A percentile compares a stretch with the other conserved stretches of the same genome.
Evolutionary conservation across 1,140 invertebrate genomes (phyloP).

Genomic region (Rhagoletis pomonella): DNA sequence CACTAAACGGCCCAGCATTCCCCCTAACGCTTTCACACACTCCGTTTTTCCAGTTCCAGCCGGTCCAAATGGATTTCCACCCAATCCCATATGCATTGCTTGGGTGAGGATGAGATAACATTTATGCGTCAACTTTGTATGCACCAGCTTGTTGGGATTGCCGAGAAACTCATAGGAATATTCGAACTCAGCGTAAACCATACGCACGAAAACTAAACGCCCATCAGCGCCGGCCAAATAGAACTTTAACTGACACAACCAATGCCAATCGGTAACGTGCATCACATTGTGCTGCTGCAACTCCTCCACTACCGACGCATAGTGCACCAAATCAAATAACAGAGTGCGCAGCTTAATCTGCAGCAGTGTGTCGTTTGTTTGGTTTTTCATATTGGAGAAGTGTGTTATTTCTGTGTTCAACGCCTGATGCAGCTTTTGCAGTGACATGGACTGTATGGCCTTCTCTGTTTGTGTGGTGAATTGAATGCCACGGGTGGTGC

Average conservation of each 20-base stretch:
- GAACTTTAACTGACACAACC: slow-evolving; percentile 96
- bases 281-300: slow-evolving; percentile 82
- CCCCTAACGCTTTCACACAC: slow-evolving; percentile 95
- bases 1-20: slow-evolving; percentile 92
- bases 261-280: slow-evolving; percentile 87
- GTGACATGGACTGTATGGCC: slow-evolving; percentile 81
- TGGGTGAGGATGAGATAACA: slow-evolving; percentile 97
- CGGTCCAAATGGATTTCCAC: slow-evolving; percentile 99
- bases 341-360: slow-evolving; percentile 82
- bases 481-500: slow-evolving; percentile 80
- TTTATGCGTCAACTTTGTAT: slow-evolving; percentile 95
- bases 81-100: slow-evolving; percentile 95
- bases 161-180: slow-evolving; percentile 99
- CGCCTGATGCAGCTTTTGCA: slow-evolving; percentile 76
- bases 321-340: slow-evolving; percentile 96
- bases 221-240: slow-evolving; percentile 79
- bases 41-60: slow-evolving; percentile 99
- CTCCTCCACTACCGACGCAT: slow-evolving; percentile 87
- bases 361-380: slow-evolving; percentile 59
- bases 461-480: slow-evolving; percentile 91
- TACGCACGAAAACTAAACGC: slow-evolving; percentile 78
- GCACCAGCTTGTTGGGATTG: slow-evolving; percentile 91
- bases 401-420: slow-evolving; percentile 71
- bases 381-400: slow-evolving; percentile 65
- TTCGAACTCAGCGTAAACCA: slow-evolving; percentile 93